These are phyloP conservation scores for Steinernema carpocapsae DNA, from an alignment of 2,888 invertebrate species.

Conservation along the genomic window DNA sequence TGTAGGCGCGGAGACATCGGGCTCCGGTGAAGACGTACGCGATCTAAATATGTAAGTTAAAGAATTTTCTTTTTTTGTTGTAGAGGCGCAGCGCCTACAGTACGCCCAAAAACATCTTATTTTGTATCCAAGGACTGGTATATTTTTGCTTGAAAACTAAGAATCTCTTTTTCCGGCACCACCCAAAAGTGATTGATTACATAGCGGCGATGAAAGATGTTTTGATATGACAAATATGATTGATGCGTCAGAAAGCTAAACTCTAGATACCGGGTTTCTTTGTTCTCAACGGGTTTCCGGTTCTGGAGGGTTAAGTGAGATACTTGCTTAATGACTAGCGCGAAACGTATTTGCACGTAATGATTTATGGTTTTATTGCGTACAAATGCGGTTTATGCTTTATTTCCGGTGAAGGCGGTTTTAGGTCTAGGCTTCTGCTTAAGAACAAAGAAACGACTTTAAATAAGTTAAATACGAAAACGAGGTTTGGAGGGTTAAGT, in stretches of 20 bases:
- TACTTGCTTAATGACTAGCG: not conserved
- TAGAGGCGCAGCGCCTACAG: no score
- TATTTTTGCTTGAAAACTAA: not conserved
- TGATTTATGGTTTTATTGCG: not conserved
- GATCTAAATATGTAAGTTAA: slow-evolving; percentile 36
- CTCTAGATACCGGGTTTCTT: not conserved
- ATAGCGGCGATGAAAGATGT: not conserved
- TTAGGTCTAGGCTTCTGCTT: no score
- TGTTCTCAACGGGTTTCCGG: slow-evolving; percentile 18
- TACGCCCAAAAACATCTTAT: no score
- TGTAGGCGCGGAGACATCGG: slow-evolving; percentile 49
- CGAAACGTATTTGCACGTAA: not conserved
- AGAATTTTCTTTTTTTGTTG: not conserved
- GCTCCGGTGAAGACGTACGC: slow-evolving; percentile 58
- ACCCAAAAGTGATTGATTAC: not conserved
- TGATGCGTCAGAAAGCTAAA: not conserved
- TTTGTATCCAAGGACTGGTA: not conserved
- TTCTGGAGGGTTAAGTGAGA: no score
- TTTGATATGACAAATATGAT: slow-evolving; percentile 1
- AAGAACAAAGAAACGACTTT: no score
- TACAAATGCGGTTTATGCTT: not conserved
- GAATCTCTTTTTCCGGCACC: not conserved
- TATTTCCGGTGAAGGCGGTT: not conserved
- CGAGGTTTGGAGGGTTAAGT: no score
- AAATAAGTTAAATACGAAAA: no score